A percentile compares a stretch with the other conserved stretches of the same genome.
These are phyloP conservation scores for Scaptomyza tumidula DNA, from an alignment of 2,888 invertebrate species.

Conservation along the genomic window DNA sequence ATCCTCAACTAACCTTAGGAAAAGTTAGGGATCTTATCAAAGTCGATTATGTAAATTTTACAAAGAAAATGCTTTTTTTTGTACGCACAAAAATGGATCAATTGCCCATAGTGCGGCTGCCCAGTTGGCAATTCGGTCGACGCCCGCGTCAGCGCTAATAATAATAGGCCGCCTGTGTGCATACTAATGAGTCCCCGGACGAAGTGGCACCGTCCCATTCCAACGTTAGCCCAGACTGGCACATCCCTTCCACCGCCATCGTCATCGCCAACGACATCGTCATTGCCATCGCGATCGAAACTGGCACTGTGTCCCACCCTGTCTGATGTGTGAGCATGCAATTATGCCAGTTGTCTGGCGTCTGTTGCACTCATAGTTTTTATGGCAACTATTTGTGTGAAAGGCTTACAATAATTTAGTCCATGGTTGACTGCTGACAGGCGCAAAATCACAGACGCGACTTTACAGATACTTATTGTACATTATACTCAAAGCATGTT, in stretches of 20 bases:
- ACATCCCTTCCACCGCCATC: not conserved
- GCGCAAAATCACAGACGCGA: not conserved
- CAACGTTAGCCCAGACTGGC: constrained; percentile 3
- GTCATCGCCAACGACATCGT: not conserved
- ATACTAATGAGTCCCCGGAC: constrained; percentile 71
- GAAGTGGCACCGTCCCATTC: not conserved
- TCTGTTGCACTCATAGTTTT: constrained; percentile 13
- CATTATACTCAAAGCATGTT: too few relatives aligned
- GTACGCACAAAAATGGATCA: not conserved
- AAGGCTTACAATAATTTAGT: constrained; percentile 49
- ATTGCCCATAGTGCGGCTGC: constrained; percentile 7
- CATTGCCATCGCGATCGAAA: not conserved
- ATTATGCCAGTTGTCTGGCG: constrained; percentile 53
- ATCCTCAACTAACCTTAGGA: too few relatives aligned
- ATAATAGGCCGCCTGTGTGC: constrained; percentile 76
- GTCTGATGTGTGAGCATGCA: constrained; percentile 52
- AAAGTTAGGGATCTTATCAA: too few relatives aligned
- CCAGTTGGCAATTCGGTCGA: constrained; percentile 19
- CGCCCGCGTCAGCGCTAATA: constrained; percentile 66
- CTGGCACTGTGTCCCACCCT: not conserved
- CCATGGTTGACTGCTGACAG: not conserved
- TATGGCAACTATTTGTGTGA: constrained; percentile 14
- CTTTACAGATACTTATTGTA: not conserved
- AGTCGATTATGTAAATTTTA: too few relatives aligned
- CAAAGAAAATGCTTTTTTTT: not conserved